phyloP scores from a whole-genome alignment of 2,888 invertebrate species.

The Agonum fuliginosum region DNA sequence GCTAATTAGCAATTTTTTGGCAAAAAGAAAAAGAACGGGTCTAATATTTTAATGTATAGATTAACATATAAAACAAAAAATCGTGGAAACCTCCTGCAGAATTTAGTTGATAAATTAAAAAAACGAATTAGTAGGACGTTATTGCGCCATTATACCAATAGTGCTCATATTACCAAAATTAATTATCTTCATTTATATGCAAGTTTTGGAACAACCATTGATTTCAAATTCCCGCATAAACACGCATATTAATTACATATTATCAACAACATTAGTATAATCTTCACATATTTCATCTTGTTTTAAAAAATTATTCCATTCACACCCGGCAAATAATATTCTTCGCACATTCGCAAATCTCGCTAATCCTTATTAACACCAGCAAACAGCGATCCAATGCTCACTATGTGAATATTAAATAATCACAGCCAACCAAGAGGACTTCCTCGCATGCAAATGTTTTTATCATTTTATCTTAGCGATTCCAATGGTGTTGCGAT shows the following conservation, averaged over 20 bases:
- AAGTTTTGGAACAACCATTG: too few species aligned
- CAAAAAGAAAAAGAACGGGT: too few species aligned
- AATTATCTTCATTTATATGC: too few species aligned
- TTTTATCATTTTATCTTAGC: background rate
- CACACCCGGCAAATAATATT: slow-evolving; percentile 3
- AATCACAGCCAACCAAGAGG: background rate
- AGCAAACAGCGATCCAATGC: background rate
- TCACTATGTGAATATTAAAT: slow-evolving; percentile 21
- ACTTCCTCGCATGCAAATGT: slow-evolving; percentile 36
- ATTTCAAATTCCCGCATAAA: too few species aligned
- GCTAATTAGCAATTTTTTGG: too few species aligned
- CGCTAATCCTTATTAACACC: slow-evolving; percentile 31
- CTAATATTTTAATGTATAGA: too few species aligned
- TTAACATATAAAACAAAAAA: too few species aligned
- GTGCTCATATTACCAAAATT: too few species aligned
- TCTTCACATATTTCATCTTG: background rate
- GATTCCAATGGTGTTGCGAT: slow-evolving; percentile 2
- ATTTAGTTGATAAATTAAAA: too few species aligned
- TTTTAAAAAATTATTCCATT: background rate
- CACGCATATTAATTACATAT: background rate
- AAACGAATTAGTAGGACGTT: too few species aligned
- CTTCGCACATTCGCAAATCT: slow-evolving; percentile 4
- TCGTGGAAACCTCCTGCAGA: too few species aligned
- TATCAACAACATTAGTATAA: background rate
- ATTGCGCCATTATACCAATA: too few species aligned